Evolutionary conservation across 64 coral and sea anemone species (phyloP), one percentile per base, ranked within the genome.

Genomic region (Orbicella faveolata): DNA sequence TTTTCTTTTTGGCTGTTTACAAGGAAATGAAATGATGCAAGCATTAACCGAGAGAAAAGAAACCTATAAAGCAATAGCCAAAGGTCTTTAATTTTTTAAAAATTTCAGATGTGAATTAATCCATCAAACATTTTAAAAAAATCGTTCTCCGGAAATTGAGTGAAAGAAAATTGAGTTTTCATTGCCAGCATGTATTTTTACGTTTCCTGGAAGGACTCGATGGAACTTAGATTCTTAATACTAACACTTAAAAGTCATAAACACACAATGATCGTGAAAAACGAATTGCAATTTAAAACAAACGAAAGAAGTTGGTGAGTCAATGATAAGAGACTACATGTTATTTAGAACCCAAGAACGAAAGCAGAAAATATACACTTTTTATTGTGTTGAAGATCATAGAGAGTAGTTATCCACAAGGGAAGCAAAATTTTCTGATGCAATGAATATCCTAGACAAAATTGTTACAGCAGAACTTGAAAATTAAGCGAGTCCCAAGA

Each of bases 221-320:
- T 10, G 10, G 67, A 59, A 59, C 25, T 70, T 11, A 26, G 67
- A 26, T 26, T 70, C 10, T 25, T 23, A 18, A 63, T 57, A 44
- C 30, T 67, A 67, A 67, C 59, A 83, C 63, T 51, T 83, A 83
- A 37, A 44, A 83, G 34, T 67, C 80, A 63, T 41, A 68, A 83
- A 83, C 17, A 83, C 63, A n/a, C 23, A 67, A 41, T 68, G 6
- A 64, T 65, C 33, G 17, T 33, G 13, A 84, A 44, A 68, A 33
- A 16, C 12, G 55, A 59, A 59, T 59, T 34, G 23, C 67, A 70
- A 70, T n/a, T 26, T 70, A 70, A 48, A 70, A 33, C 67, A 9
- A 70, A 11, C n/a, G 6, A 33, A 70, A 70, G 18, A 11, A 26
- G 2, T 26, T n/a, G 21, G 67, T 26, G 67, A 33, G 0, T 67